phyloP scores from a whole-genome alignment of 2,113 vertebrate species.

The Ophiodon elongatus region DNA sequence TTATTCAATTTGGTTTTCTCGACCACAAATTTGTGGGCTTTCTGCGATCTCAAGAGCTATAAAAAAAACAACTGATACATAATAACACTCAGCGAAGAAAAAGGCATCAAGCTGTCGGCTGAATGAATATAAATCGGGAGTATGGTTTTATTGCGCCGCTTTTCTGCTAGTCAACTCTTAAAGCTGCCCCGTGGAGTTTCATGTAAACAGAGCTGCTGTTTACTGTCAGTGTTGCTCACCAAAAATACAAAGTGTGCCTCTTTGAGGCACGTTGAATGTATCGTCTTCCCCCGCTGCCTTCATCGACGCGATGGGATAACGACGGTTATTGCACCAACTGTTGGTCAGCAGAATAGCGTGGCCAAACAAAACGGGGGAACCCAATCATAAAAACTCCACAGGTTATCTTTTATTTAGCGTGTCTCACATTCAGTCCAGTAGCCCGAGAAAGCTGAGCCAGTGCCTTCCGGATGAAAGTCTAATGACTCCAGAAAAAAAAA shows the following conservation, averaged over 20 bases:
- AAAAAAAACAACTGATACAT: background rate
- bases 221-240: background rate
- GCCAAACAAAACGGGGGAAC: background rate
- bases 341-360: background rate
- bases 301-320: background rate
- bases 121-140: background rate
- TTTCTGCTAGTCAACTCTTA: background rate
- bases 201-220: background rate
- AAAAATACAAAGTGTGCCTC: background rate
- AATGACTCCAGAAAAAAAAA: background rate
- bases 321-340: background rate
- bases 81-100: background rate
- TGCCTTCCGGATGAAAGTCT: background rate
- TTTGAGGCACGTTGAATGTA: background rate
- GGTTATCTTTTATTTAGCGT: constrained; percentile 6
- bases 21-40: background rate
- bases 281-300: background rate
- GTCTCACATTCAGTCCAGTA: background rate
- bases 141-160: background rate
- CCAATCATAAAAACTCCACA: background rate
- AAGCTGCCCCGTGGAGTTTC: background rate
- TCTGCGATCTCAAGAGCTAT: background rate
- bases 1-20: constrained; percentile 25
- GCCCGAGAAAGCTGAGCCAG: background rate
- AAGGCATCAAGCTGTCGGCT: background rate